A percentile compares a stretch with the other conserved stretches of the same genome.
Conservation (phyloP, 2,888 invertebrate genomes). For the Tiphia femorata region DNA sequence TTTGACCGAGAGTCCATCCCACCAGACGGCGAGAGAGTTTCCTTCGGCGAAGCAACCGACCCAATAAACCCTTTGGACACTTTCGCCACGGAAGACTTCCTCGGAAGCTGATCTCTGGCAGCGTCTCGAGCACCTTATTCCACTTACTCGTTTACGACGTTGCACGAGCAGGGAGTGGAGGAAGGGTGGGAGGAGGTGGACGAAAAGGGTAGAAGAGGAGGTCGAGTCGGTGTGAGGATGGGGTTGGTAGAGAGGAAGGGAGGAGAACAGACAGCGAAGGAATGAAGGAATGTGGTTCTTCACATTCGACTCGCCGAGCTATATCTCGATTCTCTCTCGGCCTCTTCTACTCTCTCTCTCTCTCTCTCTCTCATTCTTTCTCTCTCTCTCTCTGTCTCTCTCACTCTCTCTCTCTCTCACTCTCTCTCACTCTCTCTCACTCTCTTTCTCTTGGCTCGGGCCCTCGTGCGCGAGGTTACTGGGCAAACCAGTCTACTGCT, state of each 20-base stretch:
- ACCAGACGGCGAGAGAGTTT: background rate
- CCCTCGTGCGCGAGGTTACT: conserved; percentile 54
- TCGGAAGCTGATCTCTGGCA: conserved; percentile 1
- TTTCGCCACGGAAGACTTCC: conserved; percentile 3
- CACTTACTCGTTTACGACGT: conserved; percentile 18
- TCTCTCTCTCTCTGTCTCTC: background rate
- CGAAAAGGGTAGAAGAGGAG: too few species aligned
- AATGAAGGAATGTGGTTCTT: conserved; percentile 50
- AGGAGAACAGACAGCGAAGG: conserved; percentile 13
- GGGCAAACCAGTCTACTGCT: conserved; percentile 58
- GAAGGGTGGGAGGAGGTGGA: too few species aligned
- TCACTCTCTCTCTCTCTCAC: background rate
- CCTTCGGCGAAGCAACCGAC: background rate
- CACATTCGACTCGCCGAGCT: conserved; percentile 36
- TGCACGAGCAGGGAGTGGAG: conserved; percentile 3
- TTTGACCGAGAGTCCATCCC: too few species aligned
- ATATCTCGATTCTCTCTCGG: conserved; percentile 37
- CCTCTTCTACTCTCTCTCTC: background rate
- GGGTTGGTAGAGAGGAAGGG: conserved; percentile 14
- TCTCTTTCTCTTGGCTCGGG: background rate
- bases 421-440: background rate
- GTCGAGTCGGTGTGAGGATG: too few species aligned
- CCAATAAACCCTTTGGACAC: background rate
- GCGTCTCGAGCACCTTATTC: conserved; percentile 5
- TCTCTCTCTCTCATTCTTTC: background rate